Percentiles rank a stretch among this genome's conserved stretches.
phyloP scores from a whole-genome alignment of 2,113 vertebrate genomes.

The Prolemur simus region DNA sequence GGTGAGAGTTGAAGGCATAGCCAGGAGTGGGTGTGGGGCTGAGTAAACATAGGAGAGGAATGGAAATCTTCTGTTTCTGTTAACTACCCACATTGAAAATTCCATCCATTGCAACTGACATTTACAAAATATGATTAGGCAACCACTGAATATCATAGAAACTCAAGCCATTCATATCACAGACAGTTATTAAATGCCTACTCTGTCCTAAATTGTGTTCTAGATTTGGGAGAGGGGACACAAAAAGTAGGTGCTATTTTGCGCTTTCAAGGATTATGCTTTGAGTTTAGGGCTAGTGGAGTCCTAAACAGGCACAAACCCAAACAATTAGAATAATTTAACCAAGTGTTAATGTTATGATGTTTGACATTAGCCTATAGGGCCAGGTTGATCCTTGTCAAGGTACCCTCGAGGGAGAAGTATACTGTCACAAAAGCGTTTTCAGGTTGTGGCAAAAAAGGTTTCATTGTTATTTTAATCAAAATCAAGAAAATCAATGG shows the following conservation, averaged over 20 bases:
- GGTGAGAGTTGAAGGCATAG: neutral
- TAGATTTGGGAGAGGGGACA: neutral
- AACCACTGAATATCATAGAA: conserved; percentile 46
- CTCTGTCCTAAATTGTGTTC: conserved; percentile 40
- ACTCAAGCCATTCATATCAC: conserved; percentile 31
- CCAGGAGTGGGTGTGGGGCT: neutral
- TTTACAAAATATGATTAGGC: conserved; percentile 61
- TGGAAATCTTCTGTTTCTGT: conserved; percentile 54
- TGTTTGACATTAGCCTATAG: neutral
- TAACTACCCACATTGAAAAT: conserved; percentile 66
- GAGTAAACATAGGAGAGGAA: conserved; percentile 41
- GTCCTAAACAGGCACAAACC: neutral
- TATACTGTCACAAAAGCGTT: neutral
- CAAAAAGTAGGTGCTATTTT: conserved; percentile 29
- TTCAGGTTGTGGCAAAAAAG: neutral
- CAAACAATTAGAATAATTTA: neutral
- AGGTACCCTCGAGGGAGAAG: neutral
- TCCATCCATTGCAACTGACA: conserved; percentile 32
- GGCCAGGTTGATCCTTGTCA: neutral
- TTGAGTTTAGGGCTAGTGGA: neutral
- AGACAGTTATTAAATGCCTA: conserved; percentile 28
- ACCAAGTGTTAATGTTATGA: neutral
- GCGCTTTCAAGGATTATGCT: conserved; percentile 27
- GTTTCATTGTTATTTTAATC: conserved; percentile 1
- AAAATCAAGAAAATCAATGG: conserved; percentile 21